Base-by-base conservation (phyloP, 2,113 vertebrate species). In the Progne subis region DNA sequence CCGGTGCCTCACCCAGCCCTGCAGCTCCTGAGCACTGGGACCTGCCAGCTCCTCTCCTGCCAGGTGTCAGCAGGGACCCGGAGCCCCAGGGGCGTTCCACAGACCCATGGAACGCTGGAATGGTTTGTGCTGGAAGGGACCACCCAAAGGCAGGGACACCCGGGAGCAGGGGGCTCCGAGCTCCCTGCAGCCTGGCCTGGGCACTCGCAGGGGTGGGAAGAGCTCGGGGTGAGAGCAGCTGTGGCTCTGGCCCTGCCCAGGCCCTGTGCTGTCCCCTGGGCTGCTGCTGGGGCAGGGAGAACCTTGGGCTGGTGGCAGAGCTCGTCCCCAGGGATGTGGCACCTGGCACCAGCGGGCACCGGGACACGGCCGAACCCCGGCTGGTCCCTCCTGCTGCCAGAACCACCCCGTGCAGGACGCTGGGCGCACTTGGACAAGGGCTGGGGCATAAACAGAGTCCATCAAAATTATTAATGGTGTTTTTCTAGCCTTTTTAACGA, bases 401-500 rank as follows among this genome's bases (percentile, higher is more conserved):
- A 29, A 4, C 14, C 5, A 0, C 69, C 0, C n/a, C 12, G 0
- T 3, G 26, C 7, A 44, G 82, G 55, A 11, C 21, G 2, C 77
- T 14, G 41, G 47, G 3, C 19, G 82, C 52, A 12, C 85, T 2
- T 53, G 74, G 72, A n/a, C 82, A 86, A 7, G 7, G 37, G 28
- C 52, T 17, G n/a, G 46, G 69, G 37, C 75, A n/a, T 11, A 81
- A 94, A 86, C 37, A 88, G 76, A 37, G 57, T 31, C 84, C 12
- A 91, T 86, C 94, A 68, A 18, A 68, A 50, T 95, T 96, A 95
- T 90, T 91, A 82, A 96, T 94, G 75, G 59, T 92, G 94, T 96
- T 97, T 94, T 95, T 20, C 88, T 95, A 88, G 88, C 90, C 91
- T 91, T 71, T 76, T 76, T 86, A 85, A 94, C 9, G 84, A 93